A percentile compares a stretch with the other conserved stretches of the same genome.
Conservation (phyloP, 1,140 invertebrate species). For the Brachionus koreanus region DNA sequence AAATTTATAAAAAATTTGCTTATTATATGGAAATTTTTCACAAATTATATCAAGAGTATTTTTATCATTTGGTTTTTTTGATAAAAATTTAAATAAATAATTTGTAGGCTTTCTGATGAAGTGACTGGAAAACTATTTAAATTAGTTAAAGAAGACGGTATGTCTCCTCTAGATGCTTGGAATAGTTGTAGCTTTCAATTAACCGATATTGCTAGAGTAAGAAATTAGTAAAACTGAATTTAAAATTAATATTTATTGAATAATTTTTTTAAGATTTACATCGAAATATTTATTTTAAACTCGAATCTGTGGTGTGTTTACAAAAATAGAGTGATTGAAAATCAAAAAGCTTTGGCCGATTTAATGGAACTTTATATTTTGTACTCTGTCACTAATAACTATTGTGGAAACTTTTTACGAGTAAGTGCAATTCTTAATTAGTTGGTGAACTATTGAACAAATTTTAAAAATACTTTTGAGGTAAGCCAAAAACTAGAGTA, state of each 20-base stretch:
- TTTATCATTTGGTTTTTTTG: neutral
- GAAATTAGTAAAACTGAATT: neutral
- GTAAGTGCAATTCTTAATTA: neutral
- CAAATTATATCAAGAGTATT: neutral
- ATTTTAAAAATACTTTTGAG: neutral
- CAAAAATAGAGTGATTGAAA: neutral
- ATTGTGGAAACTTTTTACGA: neutral
- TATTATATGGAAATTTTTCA: neutral
- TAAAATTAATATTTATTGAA: neutral
- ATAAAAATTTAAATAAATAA: neutral
- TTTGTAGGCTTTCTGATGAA: neutral
- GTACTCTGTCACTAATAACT: neutral
- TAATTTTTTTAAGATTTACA: conserved; percentile 1
- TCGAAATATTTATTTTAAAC: neutral
- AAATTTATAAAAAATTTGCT: neutral
- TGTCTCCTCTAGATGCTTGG: neutral
- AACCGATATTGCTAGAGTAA: neutral
- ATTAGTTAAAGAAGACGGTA: neutral
- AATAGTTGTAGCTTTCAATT: neutral
- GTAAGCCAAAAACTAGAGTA: neutral
- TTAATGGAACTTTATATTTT: neutral
- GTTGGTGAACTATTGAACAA: too few species aligned
- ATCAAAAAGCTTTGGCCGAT: neutral
- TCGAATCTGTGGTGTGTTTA: neutral
- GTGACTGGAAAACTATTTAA: neutral